Evolutionary conservation across 2,797 vertebrate genomes (phyloP).

Genomic region (Anabacerthia variegaticeps): DNA sequence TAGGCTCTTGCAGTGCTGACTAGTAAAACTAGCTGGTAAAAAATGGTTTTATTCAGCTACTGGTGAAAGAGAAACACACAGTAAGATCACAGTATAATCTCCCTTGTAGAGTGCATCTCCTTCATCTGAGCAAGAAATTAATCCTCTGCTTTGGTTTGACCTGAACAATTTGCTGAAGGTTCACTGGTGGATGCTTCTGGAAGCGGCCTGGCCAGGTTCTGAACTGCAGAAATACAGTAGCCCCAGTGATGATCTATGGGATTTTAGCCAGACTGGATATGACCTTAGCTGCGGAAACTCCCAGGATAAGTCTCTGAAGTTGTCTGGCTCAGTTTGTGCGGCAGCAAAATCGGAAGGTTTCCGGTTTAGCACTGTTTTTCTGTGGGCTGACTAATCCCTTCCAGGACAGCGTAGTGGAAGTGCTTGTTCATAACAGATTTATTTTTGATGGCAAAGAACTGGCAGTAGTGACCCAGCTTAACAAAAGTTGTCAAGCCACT

Average conservation of each 20-base stretch:
- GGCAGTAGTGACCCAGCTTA: background rate
- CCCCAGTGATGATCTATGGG: background rate
- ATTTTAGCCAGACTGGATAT: background rate
- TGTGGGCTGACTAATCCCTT: slow-evolving; percentile 1
- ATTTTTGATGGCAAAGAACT: background rate
- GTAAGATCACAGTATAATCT: background rate
- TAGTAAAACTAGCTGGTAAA: background rate
- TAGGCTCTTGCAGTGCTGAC: background rate
- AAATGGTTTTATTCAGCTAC: background rate
- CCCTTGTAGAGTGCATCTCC: background rate
- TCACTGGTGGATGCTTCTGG: background rate
- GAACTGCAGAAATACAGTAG: background rate
- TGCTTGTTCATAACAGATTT: background rate
- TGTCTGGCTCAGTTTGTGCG: background rate
- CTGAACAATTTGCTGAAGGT: background rate
- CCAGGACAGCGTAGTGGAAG: background rate
- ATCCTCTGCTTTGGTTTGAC: background rate
- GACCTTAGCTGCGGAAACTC: background rate
- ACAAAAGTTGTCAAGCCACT: background rate
- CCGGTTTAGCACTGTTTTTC: background rate
- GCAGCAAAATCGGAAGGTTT: background rate
- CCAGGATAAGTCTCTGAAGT: background rate
- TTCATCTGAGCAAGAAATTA: background rate
- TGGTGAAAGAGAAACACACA: background rate
- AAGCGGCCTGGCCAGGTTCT: background rate